Conservation (phyloP, 1,140 invertebrate species). For the Drosophila azteca region DNA sequence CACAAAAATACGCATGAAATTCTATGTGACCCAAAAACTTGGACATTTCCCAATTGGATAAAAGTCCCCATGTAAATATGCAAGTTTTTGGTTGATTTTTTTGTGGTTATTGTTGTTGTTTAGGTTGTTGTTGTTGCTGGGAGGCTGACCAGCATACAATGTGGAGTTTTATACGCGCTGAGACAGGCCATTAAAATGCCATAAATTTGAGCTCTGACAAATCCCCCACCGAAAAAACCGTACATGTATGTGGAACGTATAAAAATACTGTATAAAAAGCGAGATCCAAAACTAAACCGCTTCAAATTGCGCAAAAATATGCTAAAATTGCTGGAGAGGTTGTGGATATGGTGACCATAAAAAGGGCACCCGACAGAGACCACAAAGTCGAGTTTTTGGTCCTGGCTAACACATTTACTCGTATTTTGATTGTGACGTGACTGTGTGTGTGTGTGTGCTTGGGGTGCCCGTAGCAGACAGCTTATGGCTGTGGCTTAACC, state of each 20-base stretch:
- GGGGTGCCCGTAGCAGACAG: conserved; percentile 14
- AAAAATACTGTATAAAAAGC: conserved; percentile 31
- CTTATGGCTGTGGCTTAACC: conserved; percentile 65
- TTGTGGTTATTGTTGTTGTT: conserved; percentile 21
- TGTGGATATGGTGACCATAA: conserved; percentile 31
- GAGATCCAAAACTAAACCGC: conserved; percentile 65
- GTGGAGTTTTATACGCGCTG: conserved; percentile 59
- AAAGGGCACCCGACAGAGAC: conserved; percentile 26
- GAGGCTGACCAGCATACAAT: conserved; percentile 48
- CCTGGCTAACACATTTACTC: conserved; percentile 44
- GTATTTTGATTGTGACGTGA: conserved; percentile 53
- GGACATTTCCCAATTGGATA: conserved; percentile 29
- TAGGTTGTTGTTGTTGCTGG: conserved; percentile 10
- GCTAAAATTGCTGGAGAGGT: conserved; percentile 55
- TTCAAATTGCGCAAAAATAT: conserved; percentile 77
- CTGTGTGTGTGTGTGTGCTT: conserved; percentile 19
- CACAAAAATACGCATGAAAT: conserved; percentile 40
- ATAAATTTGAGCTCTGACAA: conserved; percentile 72
- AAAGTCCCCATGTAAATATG: conserved; percentile 35
- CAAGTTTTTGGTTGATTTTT: conserved; percentile 29
- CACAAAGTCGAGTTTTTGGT: conserved; percentile 29
- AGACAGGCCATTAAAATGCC: conserved; percentile 73
- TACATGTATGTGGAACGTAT: conserved; percentile 1
- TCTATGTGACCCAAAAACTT: conserved; percentile 46
- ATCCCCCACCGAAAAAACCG: conserved; percentile 35